Base-by-base conservation (phyloP, 2,113 vertebrate genomes). In the Lycaon pictus region DNA sequence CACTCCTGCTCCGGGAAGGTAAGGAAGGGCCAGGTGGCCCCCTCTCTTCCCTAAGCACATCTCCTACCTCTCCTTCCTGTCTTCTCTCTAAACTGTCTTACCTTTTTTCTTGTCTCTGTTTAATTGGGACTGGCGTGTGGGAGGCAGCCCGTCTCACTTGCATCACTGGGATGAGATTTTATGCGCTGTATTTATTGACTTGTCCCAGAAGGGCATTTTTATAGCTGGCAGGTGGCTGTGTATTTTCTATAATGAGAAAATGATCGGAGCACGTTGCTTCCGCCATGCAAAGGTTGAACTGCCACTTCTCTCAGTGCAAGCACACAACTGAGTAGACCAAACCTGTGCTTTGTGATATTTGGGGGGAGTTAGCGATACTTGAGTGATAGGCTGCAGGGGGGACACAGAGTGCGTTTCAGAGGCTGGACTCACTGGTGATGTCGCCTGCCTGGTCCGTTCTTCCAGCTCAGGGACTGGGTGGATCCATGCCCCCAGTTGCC, bases 1-100 rank as follows among this genome's bases (percentile, higher is more conserved):
- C 71, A 0, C 99, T 99, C 37, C 93, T 99, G 55, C 98, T 99
- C 90, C 95, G 87, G 32, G 99, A 99, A 98, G 98, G 99, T 99
- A 98, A 97, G 97, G 29, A 72, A 4, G 32, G n/a, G 7, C 60
- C 8, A 11, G 37, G 51, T 7, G 5, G 13, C 43, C 25, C 0
- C 16, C 65, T 69, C 25, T 77, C 15, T 43, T 22, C 62, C 67
- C 5, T 32, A 32, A 32, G n/a, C 37, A 9, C n/a, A 23, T n/a
- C 32, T 56, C 16, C 32, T 7, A 0, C 23, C 20, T 79, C 65
- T 67, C 72, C 79, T 58, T 92, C 62, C n/a, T 58, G 55, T 35
- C 27, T 93, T 27, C 3, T 11, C 55, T 23, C n/a, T 65, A 23
- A 53, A 22, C 51, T 71, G 51, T 37, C 65, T 58, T 35, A 9